Conservation (phyloP, 2,888 invertebrate species). For the Maniola hyperantus region DNA sequence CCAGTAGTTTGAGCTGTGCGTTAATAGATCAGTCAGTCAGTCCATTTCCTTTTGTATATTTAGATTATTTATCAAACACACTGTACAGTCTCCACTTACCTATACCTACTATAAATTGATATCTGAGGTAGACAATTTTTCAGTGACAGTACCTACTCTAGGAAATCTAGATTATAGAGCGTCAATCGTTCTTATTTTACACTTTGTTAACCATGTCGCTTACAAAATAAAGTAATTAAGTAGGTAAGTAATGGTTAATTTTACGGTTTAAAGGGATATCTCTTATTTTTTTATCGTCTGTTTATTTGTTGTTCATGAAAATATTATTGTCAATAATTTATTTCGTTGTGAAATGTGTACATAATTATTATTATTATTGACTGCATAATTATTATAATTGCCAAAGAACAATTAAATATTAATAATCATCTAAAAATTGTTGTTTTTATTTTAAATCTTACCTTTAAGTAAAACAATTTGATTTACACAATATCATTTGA, state of each 20-base stretch:
- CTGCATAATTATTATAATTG: constrained; percentile 17
- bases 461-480: no score
- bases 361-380: constrained; percentile 7
- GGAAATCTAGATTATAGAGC: no score
- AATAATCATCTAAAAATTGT: constrained; percentile 4
- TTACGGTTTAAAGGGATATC: not conserved
- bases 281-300: not conserved
- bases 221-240: not conserved
- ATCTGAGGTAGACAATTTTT: no score
- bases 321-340: constrained; percentile 5
- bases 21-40: no score
- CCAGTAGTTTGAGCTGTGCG: no score
- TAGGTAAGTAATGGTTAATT: not conserved
- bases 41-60: no score
- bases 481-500: no score
- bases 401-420: constrained; percentile 20
- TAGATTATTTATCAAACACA: no score
- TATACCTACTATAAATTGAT: no score
- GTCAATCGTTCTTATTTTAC: not conserved
- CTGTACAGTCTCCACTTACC: no score
- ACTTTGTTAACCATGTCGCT: no score
- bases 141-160: no score
- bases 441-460: not conserved
- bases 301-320: constrained; percentile 1
- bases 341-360: constrained; percentile 12